These are phyloP conservation scores for Chrosomus eos DNA, from an alignment of 2,797 vertebrate genomes.

Conservation along the genomic window DNA sequence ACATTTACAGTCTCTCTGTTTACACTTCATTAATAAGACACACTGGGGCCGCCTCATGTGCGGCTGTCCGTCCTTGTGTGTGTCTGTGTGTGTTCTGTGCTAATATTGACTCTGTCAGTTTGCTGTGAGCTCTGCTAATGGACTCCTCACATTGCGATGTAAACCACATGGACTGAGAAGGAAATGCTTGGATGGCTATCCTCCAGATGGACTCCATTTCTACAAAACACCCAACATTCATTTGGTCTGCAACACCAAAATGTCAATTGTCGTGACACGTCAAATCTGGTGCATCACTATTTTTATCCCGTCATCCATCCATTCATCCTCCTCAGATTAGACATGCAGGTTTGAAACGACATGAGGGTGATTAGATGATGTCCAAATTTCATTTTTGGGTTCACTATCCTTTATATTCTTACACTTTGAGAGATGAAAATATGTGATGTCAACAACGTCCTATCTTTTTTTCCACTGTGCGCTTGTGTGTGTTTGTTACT, in stretches of 20 bases:
- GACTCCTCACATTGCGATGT: slow-evolving; percentile 37
- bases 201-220: not conserved
- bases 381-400: not conserved
- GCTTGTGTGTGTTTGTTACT: not conserved
- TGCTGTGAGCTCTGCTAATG: slow-evolving; percentile 40
- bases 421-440: not conserved
- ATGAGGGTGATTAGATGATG: not conserved
- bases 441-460: not conserved
- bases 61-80: not conserved
- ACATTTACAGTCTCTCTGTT: slow-evolving; percentile 38
- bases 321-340: not conserved
- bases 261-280: no score
- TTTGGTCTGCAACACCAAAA: not conserved
- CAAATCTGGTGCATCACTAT: not conserved
- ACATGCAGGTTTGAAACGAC: not conserved
- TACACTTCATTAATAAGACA: slow-evolving; percentile 30
- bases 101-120: slow-evolving; percentile 43
- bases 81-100: slow-evolving; percentile 36
- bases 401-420: not conserved
- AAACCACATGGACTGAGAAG: slow-evolving; percentile 8
- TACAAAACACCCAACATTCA: not conserved
- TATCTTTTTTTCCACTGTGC: not conserved
- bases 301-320: not conserved
- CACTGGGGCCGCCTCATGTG: not conserved
- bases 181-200: slow-evolving; percentile 15